phyloP scores from a whole-genome alignment of 1,140 invertebrate genomes.

The Leptestheria dahalacensis region DNA sequence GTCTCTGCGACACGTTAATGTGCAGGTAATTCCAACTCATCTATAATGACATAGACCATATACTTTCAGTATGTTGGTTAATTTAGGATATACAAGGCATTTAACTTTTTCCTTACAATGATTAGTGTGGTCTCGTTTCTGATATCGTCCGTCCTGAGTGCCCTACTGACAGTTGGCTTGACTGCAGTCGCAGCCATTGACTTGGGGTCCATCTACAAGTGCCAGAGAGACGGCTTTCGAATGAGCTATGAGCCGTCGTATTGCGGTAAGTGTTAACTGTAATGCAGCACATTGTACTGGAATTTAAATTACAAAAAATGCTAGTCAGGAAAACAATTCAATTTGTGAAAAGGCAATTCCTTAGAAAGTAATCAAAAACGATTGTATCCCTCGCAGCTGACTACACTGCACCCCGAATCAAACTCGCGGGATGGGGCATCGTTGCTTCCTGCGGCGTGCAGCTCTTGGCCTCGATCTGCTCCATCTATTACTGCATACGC shows the following conservation, averaged over 20 bases:
- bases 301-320: no score
- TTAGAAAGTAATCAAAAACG: not conserved
- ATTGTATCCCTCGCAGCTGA: not conserved
- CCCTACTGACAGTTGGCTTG: conserved; percentile 12
- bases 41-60: no score
- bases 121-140: conserved; percentile 11
- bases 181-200: conserved; percentile 11
- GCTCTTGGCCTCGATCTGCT: conserved; percentile 10
- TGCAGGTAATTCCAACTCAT: conserved; percentile 4
- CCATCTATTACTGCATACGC: conserved; percentile 10
- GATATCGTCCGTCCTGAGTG: conserved; percentile 10
- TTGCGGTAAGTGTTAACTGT: conserved; percentile 5
- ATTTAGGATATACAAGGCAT: not conserved
- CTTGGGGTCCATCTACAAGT: conserved; percentile 12
- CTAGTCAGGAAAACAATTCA: no score
- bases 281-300: no score
- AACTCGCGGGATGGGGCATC: conserved; percentile 3
- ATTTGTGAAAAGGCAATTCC: not conserved
- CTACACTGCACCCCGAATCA: not conserved
- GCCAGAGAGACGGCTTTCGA: conserved; percentile 1
- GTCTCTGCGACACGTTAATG: conserved; percentile 6
- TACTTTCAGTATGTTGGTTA: not conserved
- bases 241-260: conserved; percentile 3
- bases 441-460: conserved; percentile 2
- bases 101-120: not conserved